These are phyloP conservation scores for Nomada goodeniana DNA, from an alignment of 2,888 invertebrate genomes.

Conservation along the genomic window DNA sequence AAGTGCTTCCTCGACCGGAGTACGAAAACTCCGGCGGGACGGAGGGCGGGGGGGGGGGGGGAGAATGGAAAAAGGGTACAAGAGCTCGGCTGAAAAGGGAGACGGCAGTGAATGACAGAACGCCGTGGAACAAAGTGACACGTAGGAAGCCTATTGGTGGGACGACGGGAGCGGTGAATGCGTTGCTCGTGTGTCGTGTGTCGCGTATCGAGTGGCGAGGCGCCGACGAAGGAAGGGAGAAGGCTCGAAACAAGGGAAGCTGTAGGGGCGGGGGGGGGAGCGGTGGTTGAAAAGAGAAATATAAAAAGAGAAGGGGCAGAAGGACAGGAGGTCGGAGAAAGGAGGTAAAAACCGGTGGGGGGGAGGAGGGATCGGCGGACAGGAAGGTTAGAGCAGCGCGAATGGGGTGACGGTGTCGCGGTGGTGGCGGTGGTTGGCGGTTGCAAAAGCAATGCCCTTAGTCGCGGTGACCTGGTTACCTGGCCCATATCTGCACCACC, in stretches of 20 bases:
- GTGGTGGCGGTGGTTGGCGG: conserved; percentile 64
- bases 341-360: conserved; percentile 3
- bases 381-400: conserved; percentile 36
- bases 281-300: not conserved
- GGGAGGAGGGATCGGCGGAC: not conserved
- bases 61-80: conserved; percentile 24
- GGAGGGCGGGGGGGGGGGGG: not conserved
- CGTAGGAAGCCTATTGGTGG: conserved; percentile 68
- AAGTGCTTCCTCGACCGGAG: not conserved
- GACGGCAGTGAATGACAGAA: conserved; percentile 54
- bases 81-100: conserved; percentile 21
- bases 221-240: conserved; percentile 37
- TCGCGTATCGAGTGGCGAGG: conserved; percentile 62
- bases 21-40: not conserved
- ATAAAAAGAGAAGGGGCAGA: not conserved
- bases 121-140: conserved; percentile 68
- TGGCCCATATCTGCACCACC: conserved; percentile 73
- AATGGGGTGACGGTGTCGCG: conserved; percentile 48
- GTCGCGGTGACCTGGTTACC: conserved; percentile 80
- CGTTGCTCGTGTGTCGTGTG: conserved; percentile 68
- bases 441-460: conserved; percentile 78
- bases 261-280: no score
- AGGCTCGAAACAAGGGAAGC: not conserved
- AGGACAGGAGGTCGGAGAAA: not conserved
- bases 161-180: conserved; percentile 57